A percentile compares a stretch with the other conserved stretches of the same genome.
phyloP scores from a whole-genome alignment of 2,113 vertebrate species.

The Cyrtonyx montezumae region DNA sequence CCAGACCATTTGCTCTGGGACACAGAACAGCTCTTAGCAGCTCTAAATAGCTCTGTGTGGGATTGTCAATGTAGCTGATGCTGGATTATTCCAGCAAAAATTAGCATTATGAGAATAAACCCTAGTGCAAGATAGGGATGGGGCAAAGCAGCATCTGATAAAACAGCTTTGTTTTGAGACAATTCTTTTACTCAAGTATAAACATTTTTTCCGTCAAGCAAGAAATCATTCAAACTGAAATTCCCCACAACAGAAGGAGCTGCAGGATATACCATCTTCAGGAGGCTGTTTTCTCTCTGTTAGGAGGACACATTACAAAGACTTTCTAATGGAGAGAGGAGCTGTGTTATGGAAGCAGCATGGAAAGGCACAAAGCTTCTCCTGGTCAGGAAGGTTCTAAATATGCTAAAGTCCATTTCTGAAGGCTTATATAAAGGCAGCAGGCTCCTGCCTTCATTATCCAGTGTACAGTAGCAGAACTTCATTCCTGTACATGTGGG shows the following conservation, averaged over 20 bases:
- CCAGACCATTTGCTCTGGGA: neutral
- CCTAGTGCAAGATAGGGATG: neutral
- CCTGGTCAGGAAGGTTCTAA: neutral
- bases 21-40: neutral
- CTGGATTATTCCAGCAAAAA: conserved; percentile 17
- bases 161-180: neutral
- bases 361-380: neutral
- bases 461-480: neutral
- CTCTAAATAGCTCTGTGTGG: neutral
- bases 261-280: neutral
- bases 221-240: neutral
- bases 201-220: neutral
- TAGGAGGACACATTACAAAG: neutral
- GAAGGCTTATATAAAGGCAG: neutral
- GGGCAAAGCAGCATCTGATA: neutral
- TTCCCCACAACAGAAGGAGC: neutral
- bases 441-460: neutral
- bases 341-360: neutral
- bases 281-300: neutral
- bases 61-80: neutral
- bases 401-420: neutral
- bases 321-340: neutral
- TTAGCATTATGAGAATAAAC: neutral
- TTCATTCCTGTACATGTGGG: neutral
- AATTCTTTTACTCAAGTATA: neutral